Evolutionary conservation across 1,140 invertebrate genomes (phyloP), one percentile per base, ranked within the genome.

Genomic region (Macrobrachium rosenbergii): DNA sequence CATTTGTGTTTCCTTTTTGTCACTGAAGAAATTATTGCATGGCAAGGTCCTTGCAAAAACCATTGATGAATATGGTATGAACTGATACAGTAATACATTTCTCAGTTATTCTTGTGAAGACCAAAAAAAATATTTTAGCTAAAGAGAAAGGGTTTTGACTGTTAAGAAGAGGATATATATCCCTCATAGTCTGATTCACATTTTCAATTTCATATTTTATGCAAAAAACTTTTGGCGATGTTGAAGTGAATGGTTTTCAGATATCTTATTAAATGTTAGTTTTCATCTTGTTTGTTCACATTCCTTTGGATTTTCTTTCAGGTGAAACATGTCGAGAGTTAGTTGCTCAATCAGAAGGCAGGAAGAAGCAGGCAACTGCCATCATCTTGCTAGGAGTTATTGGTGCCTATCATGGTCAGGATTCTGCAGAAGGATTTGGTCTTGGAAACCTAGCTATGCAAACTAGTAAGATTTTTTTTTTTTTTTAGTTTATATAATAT

Each of bases 321-420:
- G 79, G 76, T 0, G 78, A 82, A 63, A 88, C 67, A 17, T 82
- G 80, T 23, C 84, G 84, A n/a, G 89, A 79, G 90, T 58, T 88
- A 21, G 82, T 88, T 16, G 88, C 88, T 2, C 78, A 83, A 59
- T 76, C 81, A 43, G 97, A 99, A 92, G 93, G 98, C 60, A 97
- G 98, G 88, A 94, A 98, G 14, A 99, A 99, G 91, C 98, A 99
- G 92, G 98, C 98, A 0, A 99, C 98, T 0, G 97, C 99, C 0
- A 97, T 99, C 0, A 97, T 99, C 0, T 92, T 99, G 63, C 92
- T 99, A 28, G 98, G 98, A 0, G 98, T 99, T 0, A 98, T 99
- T 82, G 99, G 99, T 0, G 97, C 98, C 0, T 98, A 99, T 92
- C 99, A 99, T 92, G 98, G 98, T 0, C 97, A 98, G 91, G 98